phyloP scores from a whole-genome alignment of 1,140 invertebrate genomes.

The Triops longicaudatus region DNA sequence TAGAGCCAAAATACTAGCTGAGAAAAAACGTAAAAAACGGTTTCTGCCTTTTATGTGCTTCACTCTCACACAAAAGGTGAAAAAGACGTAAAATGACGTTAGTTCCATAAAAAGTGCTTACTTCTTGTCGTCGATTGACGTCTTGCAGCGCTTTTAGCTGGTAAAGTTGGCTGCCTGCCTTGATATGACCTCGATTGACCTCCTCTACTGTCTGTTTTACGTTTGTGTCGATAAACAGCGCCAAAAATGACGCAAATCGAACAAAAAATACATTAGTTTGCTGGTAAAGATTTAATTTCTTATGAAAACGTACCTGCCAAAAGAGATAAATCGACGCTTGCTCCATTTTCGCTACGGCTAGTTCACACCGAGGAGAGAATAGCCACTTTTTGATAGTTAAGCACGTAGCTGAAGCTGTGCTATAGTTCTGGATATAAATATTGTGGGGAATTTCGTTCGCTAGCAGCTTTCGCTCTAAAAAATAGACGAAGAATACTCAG shows the following conservation, averaged over 20 bases:
- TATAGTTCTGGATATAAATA: constrained; percentile 98
- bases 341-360: constrained; percentile 53
- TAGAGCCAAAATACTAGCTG: too few species aligned
- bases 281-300: too few species aligned
- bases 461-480: constrained; percentile 83
- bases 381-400: constrained; percentile 90
- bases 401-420: constrained; percentile 94
- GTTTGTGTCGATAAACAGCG: too few species aligned
- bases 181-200: constrained; percentile 85
- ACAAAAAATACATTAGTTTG: constrained; percentile 17
- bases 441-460: constrained; percentile 92
- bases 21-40: too few species aligned
- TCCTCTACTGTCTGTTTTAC: constrained; percentile 86
- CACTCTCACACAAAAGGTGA: background rate
- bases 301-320: constrained; percentile 49
- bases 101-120: constrained; percentile 33
- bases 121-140: constrained; percentile 71
- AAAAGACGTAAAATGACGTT: background rate
- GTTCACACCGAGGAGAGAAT: constrained; percentile 69
- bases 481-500: constrained; percentile 19
- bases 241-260: constrained; percentile 32
- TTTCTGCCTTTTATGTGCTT: background rate
- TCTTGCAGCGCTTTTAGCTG: constrained; percentile 92
- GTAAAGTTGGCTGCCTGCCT: constrained; percentile 79
- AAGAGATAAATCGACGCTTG: constrained; percentile 65